phyloP scores from a whole-genome alignment of 2,888 invertebrate genomes.

The Lamellibrachia columna region DNA sequence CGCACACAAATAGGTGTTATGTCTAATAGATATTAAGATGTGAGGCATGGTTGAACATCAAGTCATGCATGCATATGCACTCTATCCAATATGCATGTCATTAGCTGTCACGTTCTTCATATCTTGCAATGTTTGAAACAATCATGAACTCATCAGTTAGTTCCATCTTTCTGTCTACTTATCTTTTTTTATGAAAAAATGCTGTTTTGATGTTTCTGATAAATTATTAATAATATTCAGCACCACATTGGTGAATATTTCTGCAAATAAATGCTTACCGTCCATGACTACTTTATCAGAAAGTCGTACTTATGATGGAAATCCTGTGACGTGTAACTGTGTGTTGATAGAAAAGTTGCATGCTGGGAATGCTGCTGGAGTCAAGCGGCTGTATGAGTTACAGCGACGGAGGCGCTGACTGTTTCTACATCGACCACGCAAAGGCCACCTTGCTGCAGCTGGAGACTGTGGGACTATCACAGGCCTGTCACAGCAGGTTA shows the following conservation, averaged over 20 bases:
- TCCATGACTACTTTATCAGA: not conserved
- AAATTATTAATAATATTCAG: not conserved
- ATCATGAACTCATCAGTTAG: too few relatives aligned
- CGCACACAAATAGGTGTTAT: too few relatives aligned
- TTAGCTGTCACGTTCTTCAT: too few relatives aligned
- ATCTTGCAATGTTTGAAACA: too few relatives aligned
- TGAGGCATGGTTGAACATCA: too few relatives aligned
- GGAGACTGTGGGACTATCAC: slow-evolving; percentile 46
- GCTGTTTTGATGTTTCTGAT: not conserved
- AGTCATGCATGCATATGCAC: too few relatives aligned
- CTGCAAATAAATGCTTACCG: not conserved
- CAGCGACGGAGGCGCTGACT: slow-evolving; percentile 67
- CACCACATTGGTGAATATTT: not conserved
- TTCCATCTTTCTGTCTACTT: not conserved
- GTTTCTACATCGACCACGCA: slow-evolving; percentile 89
- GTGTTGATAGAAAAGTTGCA: slow-evolving; percentile 56
- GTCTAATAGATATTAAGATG: too few relatives aligned
- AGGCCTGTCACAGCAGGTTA: slow-evolving; percentile 48
- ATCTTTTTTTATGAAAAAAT: not conserved
- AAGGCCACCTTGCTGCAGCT: slow-evolving; percentile 77
- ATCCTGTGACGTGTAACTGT: not conserved
- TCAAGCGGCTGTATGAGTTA: slow-evolving; percentile 57
- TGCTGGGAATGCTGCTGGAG: slow-evolving; percentile 59
- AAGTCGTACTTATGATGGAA: slow-evolving; percentile 18
- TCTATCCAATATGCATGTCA: too few relatives aligned